Base-by-base conservation (phyloP, 2,888 invertebrate genomes). In the Empis livida region DNA sequence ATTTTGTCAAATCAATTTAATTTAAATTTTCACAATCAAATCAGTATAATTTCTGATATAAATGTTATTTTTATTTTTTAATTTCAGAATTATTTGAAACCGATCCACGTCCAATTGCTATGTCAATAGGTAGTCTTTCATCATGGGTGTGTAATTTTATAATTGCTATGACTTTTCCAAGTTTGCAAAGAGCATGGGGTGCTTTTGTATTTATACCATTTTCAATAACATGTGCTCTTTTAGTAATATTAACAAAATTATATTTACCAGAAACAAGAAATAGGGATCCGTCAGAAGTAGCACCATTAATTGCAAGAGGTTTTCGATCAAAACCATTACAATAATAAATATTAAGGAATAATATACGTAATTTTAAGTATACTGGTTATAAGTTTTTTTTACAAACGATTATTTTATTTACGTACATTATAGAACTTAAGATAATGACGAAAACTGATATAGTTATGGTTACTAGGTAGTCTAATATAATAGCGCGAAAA, bases 61-160 rank as follows among this genome's bases (percentile, higher is more conserved):
- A 20, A 20, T 20, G 3, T 5, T 20, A 6, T 20, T 20, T 4
- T 38, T 14, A 38, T 27, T 69, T 63, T 27, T 69, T 63, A 45
- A 51, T 62, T 27, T 3, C 72, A 70, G 91, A 92, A 70, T 64
- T 91, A 46, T 89, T 91, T 62, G 88, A 88, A 60, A 83, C 87
- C 49, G 84, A 82, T 0, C 87, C 90, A 0, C 76, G 89, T n/a
- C 79, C 87, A 0, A 80, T 81, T 16, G 89, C 86, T 45, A 90
- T 91, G 88, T 81, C 90, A 42, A 73, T 89, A 64, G 91, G 90
- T 40, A 88, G 88, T 51, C 77, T 89, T 57, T 77, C 81, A 50
- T 93, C 91, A 64, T 94, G 41, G 41, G 76, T 77, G 1, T 88
- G 87, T 41, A 93, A 93, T 72, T 88, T 93, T 64, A 61, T 88